Conservation (phyloP, 2,113 vertebrate genomes). For the Spilogale gracilis region DNA sequence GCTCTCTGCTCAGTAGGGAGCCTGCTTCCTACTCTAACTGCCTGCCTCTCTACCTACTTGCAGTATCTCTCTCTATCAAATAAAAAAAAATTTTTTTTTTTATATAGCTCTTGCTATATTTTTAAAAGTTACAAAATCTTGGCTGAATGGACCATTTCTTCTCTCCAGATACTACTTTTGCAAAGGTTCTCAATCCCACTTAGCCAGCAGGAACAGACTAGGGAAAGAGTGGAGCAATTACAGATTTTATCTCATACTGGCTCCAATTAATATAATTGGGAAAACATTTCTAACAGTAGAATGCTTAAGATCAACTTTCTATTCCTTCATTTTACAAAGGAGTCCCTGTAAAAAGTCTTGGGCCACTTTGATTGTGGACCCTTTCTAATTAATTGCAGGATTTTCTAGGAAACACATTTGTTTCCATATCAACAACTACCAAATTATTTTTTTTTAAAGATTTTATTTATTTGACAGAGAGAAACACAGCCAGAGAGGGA, state of each 20-base stretch:
- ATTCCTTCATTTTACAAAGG: not conserved
- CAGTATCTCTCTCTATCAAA: no score
- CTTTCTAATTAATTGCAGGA: not conserved
- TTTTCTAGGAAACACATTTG: conserved; percentile 19
- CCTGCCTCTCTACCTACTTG: no score
- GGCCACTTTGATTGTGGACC: not conserved
- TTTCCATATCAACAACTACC: conserved; percentile 17
- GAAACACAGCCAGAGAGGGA: no score
- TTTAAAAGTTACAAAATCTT: conserved; percentile 41
- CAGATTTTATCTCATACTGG: not conserved
- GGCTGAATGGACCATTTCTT: not conserved
- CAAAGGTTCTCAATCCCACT: not conserved
- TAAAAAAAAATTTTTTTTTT: not conserved
- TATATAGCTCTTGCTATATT: conserved; percentile 14
- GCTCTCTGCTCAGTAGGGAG: no score
- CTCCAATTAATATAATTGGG: not conserved
- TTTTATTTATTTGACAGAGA: no score
- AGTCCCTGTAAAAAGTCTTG: not conserved
- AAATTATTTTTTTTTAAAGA: not conserved
- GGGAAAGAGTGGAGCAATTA: not conserved
- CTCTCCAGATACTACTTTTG: not conserved
- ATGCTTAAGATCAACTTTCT: not conserved
- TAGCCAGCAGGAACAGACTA: not conserved
- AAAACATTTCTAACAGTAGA: conserved; percentile 25
- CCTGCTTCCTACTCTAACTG: no score